Conservation (phyloP, 2,797 vertebrate species). For the Streptopelia turtur region DNA sequence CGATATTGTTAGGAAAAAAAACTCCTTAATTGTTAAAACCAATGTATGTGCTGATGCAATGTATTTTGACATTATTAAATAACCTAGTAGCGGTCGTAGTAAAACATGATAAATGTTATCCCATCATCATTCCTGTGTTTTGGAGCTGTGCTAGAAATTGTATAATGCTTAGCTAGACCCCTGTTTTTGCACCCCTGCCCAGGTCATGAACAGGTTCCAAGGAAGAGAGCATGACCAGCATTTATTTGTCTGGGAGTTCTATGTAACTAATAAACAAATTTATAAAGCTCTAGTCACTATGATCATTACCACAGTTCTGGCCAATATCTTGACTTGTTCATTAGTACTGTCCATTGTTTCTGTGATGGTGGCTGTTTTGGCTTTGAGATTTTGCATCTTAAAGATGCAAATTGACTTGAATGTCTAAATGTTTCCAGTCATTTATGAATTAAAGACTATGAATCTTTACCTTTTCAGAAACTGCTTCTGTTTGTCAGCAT, state of each 20-base stretch:
- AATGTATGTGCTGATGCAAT: conserved; percentile 33
- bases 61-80: conserved; percentile 40
- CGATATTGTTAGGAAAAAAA: conserved; percentile 69
- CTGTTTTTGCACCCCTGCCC: neutral
- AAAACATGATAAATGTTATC: conserved; percentile 27
- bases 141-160: conserved; percentile 58
- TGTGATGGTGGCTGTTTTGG: neutral
- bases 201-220: neutral
- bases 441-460: neutral
- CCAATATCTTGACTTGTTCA: neutral
- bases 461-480: neutral
- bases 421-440: neutral
- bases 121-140: conserved; percentile 67
- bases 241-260: neutral
- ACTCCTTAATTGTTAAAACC: conserved; percentile 65
- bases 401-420: neutral
- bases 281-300: neutral
- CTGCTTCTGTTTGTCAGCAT: neutral
- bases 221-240: neutral
- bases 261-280: neutral
- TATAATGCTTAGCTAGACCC: neutral
- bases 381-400: neutral
- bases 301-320: neutral
- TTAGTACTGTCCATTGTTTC: neutral
- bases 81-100: conserved; percentile 31